Percentiles rank a stretch among this genome's conserved stretches.
phyloP scores from a whole-genome alignment of 1,140 invertebrate species.

The Aphaenogaster floridana region DNA sequence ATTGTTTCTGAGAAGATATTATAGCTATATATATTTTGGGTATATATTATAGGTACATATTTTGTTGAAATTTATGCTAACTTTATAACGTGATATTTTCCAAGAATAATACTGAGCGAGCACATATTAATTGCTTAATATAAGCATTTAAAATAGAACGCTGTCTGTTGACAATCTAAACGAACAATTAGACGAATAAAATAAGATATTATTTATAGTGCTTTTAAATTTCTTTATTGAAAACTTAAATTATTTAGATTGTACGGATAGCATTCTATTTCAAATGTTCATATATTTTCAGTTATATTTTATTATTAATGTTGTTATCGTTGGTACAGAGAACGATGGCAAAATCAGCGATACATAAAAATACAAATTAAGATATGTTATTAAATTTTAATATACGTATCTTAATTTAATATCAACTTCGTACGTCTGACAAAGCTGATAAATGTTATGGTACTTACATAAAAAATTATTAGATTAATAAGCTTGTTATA shows the following conservation, averaged over 20 bases:
- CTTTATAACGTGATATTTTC: neutral
- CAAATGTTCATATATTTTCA: neutral
- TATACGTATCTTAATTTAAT: neutral
- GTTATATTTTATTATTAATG: neutral
- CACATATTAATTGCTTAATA: neutral
- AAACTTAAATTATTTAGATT: neutral
- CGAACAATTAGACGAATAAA: too few species aligned
- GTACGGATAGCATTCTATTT: neutral
- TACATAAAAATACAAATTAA: neutral
- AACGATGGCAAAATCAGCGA: neutral
- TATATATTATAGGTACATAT: neutral
- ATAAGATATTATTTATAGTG: too few species aligned
- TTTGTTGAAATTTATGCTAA: neutral
- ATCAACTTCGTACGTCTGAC: neutral
- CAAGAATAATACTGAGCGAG: neutral
- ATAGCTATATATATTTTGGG: neutral
- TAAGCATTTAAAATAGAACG: too few species aligned
- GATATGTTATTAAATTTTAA: slow-evolving; percentile 14
- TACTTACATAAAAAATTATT: neutral
- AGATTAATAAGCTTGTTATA: too few species aligned
- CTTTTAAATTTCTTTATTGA: too few species aligned
- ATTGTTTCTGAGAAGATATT: neutral
- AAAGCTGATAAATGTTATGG: slow-evolving; percentile 14
- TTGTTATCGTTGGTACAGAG: neutral
- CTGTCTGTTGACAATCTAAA: too few species aligned